These are phyloP conservation scores for Sinonovacula constricta DNA, from an alignment of 1,140 invertebrate species.

Conservation along the genomic window DNA sequence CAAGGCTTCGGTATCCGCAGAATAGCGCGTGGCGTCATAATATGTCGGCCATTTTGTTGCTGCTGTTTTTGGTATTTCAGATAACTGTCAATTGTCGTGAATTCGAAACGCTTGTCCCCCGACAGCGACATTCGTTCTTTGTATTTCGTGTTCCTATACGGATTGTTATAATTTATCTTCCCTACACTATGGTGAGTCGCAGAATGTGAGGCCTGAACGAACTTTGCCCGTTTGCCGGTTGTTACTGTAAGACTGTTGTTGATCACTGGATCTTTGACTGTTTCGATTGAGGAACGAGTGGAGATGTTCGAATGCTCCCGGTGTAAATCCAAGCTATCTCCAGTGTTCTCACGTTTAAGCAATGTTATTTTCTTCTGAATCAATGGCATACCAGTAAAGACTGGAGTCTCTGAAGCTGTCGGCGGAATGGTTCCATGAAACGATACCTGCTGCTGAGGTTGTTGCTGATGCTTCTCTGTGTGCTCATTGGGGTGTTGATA, in stretches of 20 bases:
- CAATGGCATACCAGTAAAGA: slow-evolving; percentile 1
- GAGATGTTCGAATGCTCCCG: slow-evolving; percentile 35
- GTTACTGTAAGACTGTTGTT: slow-evolving; percentile 39
- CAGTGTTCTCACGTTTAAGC: neutral
- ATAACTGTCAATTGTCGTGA: slow-evolving; percentile 39
- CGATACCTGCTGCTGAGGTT: neutral
- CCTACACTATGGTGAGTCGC: neutral
- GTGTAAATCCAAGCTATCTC: slow-evolving; percentile 6
- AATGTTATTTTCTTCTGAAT: slow-evolving; percentile 34
- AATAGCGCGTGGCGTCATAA: slow-evolving; percentile 33
- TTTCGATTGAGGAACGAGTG: slow-evolving; percentile 27
- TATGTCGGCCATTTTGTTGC: slow-evolving; percentile 27
- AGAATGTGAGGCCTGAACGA: neutral
- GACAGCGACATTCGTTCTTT: slow-evolving; percentile 26
- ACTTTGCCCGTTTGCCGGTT: slow-evolving; percentile 24
- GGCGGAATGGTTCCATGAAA: slow-evolving; percentile 24
- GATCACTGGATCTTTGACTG: slow-evolving; percentile 31
- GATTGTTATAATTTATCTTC: slow-evolving; percentile 49
- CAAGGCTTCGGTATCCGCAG: slow-evolving; percentile 46
- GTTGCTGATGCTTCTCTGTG: too few relatives aligned
- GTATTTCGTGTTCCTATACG: slow-evolving; percentile 49
- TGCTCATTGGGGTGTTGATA: too few relatives aligned
- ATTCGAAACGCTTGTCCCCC: slow-evolving; percentile 30
- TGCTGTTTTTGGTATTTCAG: slow-evolving; percentile 39
- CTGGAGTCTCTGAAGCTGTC: neutral